These are phyloP conservation scores for Phataginus tricuspis DNA, from an alignment of 2,797 vertebrate species.

Conservation along the genomic window DNA sequence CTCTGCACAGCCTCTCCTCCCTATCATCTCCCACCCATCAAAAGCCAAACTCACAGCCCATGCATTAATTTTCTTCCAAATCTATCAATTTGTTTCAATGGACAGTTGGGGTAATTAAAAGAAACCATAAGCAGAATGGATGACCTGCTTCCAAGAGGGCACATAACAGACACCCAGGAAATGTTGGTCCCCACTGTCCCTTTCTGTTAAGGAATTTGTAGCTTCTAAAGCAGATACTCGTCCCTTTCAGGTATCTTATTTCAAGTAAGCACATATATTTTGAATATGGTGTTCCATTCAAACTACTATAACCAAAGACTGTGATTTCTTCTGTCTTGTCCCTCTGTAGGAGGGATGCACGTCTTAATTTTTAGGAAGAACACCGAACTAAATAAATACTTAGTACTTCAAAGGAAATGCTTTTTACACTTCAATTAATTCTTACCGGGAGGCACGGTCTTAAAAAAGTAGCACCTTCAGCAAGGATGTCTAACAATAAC, in stretches of 20 bases:
- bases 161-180: not conserved
- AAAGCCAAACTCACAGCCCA: not conserved
- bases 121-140: not conserved
- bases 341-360: not conserved
- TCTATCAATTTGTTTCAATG: not conserved
- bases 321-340: not conserved
- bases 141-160: not conserved
- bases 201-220: constrained; percentile 27
- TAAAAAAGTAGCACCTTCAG: constrained; percentile 45
- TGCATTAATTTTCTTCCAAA: not conserved
- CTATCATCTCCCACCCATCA: not conserved
- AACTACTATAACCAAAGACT: constrained; percentile 35
- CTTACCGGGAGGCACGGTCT: constrained; percentile 8
- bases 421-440: constrained; percentile 59
- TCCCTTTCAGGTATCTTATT: constrained; percentile 5
- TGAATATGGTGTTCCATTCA: not conserved
- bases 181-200: not conserved
- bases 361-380: constrained; percentile 57
- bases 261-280: constrained; percentile 11
- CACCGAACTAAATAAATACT: constrained; percentile 33
- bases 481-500: constrained; percentile 53
- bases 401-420: constrained; percentile 32
- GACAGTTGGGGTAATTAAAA: not conserved
- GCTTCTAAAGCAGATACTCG: not conserved
- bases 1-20: not conserved